Evolutionary conservation across 2,797 vertebrate species (phyloP).

Genomic region (Neosilurus mollespiculum): DNA sequence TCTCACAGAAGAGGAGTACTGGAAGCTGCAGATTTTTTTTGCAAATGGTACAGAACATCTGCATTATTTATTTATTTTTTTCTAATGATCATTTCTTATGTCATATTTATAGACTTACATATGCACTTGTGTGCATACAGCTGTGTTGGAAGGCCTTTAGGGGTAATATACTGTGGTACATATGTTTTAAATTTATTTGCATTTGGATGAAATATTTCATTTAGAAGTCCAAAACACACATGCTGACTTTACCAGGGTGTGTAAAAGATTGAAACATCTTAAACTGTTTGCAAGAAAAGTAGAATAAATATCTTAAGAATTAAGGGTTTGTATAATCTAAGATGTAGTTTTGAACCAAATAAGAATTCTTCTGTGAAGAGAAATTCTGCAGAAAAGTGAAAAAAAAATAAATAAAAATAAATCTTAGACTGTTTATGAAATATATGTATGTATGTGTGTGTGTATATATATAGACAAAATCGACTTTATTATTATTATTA

Average conservation of each 20-base stretch:
- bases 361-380: background rate
- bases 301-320: no score
- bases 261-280: background rate
- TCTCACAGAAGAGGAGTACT: conserved; percentile 96
- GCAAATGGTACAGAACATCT: conserved; percentile 83
- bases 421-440: background rate
- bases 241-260: background rate
- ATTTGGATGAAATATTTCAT: background rate
- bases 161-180: no score
- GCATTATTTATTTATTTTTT: background rate
- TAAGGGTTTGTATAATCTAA: no score
- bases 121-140: background rate
- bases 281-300: no score
- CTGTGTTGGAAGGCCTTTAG: background rate
- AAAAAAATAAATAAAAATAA: background rate
- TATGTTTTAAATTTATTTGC: no score
- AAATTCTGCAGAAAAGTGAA: background rate
- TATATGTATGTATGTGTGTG: no score
- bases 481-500: no score
- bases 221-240: background rate
- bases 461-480: no score
- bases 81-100: no score
- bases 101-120: background rate
- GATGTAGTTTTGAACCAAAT: no score
- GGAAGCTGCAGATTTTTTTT: conserved; percentile 99